These are phyloP conservation scores for Spialia ferax DNA, from an alignment of 2,888 invertebrate species.

Conservation along the genomic window DNA sequence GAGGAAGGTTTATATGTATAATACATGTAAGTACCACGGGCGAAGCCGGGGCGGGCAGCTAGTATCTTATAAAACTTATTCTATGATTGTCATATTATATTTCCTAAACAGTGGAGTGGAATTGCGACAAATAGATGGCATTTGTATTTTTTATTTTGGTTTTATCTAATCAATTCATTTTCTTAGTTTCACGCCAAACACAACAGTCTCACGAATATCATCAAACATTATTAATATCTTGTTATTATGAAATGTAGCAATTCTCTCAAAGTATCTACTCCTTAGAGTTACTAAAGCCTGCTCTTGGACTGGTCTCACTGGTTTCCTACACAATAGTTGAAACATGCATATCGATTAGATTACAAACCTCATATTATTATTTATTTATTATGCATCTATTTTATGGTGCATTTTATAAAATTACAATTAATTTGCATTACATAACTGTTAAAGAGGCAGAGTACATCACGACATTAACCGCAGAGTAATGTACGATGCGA, in stretches of 20 bases:
- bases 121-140: too few species aligned
- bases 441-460: slow-evolving; percentile 28
- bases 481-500: slow-evolving; percentile 20
- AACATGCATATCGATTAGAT: slow-evolving; percentile 30
- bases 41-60: too few species aligned
- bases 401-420: slow-evolving; percentile 23
- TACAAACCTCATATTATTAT: slow-evolving; percentile 19
- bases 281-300: slow-evolving; percentile 47
- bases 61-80: too few species aligned
- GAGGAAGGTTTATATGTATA: too few species aligned
- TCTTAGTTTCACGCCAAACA: background rate
- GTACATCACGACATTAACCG: slow-evolving; percentile 27
- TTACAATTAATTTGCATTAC: slow-evolving; percentile 29
- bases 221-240: background rate
- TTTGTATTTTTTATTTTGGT: too few species aligned
- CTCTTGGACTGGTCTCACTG: slow-evolving; percentile 57
- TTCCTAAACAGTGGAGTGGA: too few species aligned
- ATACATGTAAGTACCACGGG: too few species aligned
- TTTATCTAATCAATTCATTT: too few species aligned
- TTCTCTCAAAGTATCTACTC: slow-evolving; percentile 51
- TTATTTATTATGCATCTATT: slow-evolving; percentile 36
- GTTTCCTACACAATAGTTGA: slow-evolving; percentile 51
- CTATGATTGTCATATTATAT: too few species aligned
- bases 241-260: slow-evolving; percentile 29
- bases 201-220: background rate